phyloP scores from a whole-genome alignment of 2,888 invertebrate species.

The Cerceris ruficornis region DNA sequence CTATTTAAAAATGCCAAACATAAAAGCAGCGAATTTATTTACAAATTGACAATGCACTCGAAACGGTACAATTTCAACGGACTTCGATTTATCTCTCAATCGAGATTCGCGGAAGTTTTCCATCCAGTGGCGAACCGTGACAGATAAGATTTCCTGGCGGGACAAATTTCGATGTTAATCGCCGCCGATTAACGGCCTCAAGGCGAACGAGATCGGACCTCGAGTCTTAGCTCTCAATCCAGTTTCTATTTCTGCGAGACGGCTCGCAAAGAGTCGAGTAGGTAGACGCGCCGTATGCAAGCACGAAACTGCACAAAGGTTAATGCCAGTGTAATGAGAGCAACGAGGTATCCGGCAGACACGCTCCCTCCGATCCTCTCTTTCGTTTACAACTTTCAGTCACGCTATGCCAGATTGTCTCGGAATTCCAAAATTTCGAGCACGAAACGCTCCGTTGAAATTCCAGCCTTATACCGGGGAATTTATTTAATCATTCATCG shows the following conservation, averaged over 20 bases:
- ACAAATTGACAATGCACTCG: neutral
- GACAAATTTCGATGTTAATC: constrained; percentile 56
- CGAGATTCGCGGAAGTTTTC: constrained; percentile 17
- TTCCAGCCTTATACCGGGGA: neutral
- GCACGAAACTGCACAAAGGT: constrained; percentile 56
- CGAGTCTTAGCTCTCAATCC: constrained; percentile 27
- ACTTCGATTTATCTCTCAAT: neutral
- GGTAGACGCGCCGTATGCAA: constrained; percentile 36
- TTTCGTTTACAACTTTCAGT: constrained; percentile 13
- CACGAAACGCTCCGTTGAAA: neutral
- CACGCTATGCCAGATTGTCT: constrained; percentile 24
- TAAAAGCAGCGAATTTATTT: neutral
- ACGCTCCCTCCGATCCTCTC: constrained; percentile 8
- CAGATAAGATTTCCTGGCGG: constrained; percentile 22
- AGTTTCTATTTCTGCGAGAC: constrained; percentile 62
- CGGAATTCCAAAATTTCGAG: constrained; percentile 22
- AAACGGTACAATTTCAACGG: neutral
- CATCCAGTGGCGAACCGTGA: neutral
- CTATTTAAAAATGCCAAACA: too few species aligned
- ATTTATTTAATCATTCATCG: too few species aligned
- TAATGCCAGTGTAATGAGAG: constrained; percentile 61
- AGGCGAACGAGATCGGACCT: constrained; percentile 54
- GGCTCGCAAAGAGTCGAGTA: constrained; percentile 25
- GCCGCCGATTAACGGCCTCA: constrained; percentile 38
- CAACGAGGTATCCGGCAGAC: constrained; percentile 49